Base-by-base conservation (phyloP, 2,888 invertebrate species). In the Liodrosophila aerea region DNA sequence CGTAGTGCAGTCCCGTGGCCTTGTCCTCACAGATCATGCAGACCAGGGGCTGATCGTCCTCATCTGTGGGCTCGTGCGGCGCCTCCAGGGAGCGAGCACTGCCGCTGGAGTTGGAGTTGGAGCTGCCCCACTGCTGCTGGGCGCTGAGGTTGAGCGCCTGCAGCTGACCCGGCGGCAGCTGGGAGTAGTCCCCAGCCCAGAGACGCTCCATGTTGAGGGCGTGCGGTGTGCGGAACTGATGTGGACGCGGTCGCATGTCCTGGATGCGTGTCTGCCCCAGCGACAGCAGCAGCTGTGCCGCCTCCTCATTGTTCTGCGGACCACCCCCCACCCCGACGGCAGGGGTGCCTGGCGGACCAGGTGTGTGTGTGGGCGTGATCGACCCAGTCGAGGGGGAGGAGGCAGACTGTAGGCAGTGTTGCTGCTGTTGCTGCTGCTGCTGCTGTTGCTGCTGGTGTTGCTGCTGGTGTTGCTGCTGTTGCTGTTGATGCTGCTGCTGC, bases 21-120 rank as follows among this genome's bases (percentile, higher is more conserved):
- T 97, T 97, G 89, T 99, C 99, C 89, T 97, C 97, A 91, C 99
- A 99, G 85, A 99, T 99, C 96, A 98, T 98, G 90, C 98, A 98
- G 73, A 98, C 97, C 94, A 98, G 95, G 9, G 97, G 97, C 90
- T 96, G 96, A 78, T 97, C 97, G 77, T 96, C 96, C 83, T 97
- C 97, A 73, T 94, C 93, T 12, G 87, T 89, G 57, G 87, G 88
- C 68, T 86, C 89, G 40, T 89, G 90, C 0, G 88, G 83, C 37
- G 87, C 78, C 53, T 90, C 89, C 1, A 88, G 60, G 12, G 86
- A 77, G 9, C 89, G 85, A 34, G 78, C 91, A 9, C 83, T 58
- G 44, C 76, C 51, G 16, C 75, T 64, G 7, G 63, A 77, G 34
- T 66, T 81, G 8, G 87, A 83, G 53, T 87, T 87, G 5, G 86